Percentiles rank a stretch among this genome's conserved stretches.
Evolutionary conservation across 2,797 vertebrate genomes (phyloP).

Genomic region (Pelodytes ibericus): DNA sequence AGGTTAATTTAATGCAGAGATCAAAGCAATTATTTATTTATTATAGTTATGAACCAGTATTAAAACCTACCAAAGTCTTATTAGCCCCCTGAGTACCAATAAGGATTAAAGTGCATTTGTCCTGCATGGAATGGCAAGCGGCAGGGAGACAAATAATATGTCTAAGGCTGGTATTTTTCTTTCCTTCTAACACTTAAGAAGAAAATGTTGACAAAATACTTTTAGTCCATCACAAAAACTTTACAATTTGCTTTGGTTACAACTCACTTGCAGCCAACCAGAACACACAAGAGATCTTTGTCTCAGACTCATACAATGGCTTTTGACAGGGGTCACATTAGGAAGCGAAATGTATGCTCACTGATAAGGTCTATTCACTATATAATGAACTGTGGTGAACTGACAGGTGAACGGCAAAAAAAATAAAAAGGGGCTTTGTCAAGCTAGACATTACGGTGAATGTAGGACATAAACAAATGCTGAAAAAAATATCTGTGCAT

Average conservation of each 20-base stretch:
- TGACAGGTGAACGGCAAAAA: too few relatives aligned
- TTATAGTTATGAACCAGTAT: too few relatives aligned
- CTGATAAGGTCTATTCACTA: background rate
- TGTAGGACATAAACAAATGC: too few relatives aligned
- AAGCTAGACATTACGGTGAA: too few relatives aligned
- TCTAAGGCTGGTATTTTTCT: background rate
- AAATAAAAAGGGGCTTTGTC: too few relatives aligned
- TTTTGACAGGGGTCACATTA: constrained; percentile 3
- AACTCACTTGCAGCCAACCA: constrained; percentile 22
- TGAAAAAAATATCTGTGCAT: too few relatives aligned
- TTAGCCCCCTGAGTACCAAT: too few relatives aligned
- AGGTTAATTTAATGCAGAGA: too few relatives aligned
- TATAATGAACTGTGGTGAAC: too few relatives aligned
- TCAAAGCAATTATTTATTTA: too few relatives aligned
- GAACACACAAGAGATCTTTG: constrained; percentile 27
- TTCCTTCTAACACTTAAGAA: constrained; percentile 20
- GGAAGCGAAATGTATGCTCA: constrained; percentile 9
- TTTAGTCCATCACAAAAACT: background rate
- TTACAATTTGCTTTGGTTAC: background rate
- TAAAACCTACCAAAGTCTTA: too few relatives aligned
- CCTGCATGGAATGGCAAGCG: constrained; percentile 22
- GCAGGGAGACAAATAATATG: constrained; percentile 17
- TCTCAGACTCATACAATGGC: constrained; percentile 22
- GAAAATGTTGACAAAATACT: constrained; percentile 21
- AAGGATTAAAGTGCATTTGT: background rate